Percentiles rank a stretch among this genome's conserved stretches.
Conservation (phyloP, 2,797 vertebrate genomes). For the Phataginus tetradactyla region DNA sequence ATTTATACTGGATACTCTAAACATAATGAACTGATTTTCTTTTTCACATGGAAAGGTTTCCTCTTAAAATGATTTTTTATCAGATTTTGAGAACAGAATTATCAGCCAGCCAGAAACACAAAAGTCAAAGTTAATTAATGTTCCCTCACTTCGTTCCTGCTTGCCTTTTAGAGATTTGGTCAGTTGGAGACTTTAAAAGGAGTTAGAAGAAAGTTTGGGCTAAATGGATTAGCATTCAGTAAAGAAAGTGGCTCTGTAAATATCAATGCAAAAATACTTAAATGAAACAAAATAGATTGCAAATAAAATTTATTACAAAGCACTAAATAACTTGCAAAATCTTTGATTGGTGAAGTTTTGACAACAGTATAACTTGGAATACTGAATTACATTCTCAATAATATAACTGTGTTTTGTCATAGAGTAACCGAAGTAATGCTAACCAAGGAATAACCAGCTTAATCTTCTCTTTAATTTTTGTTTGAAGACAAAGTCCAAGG, state of each 20-base stretch:
- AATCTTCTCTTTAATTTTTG: neutral
- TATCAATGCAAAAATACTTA: neutral
- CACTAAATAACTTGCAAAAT: neutral
- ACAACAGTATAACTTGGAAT: neutral
- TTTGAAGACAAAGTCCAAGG: neutral
- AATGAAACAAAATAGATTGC: constrained; percentile 29
- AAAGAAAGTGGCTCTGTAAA: neutral
- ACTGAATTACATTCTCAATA: neutral
- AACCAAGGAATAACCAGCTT: constrained; percentile 2
- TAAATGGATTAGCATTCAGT: neutral
- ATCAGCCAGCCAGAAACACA: neutral
- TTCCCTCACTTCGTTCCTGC: neutral
- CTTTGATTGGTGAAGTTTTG: neutral
- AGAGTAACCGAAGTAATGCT: neutral
- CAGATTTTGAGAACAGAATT: neutral
- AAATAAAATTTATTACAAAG: constrained; percentile 29
- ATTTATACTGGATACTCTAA: neutral
- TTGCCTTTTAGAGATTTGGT: constrained; percentile 16
- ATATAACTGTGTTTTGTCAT: neutral
- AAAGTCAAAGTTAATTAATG: neutral
- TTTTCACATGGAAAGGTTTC: neutral
- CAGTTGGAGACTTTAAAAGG: neutral
- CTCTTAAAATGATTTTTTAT: neutral
- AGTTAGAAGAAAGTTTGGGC: neutral
- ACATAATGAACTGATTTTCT: neutral